Conservation (phyloP, 2,888 invertebrate genomes). For the Heteromyza rotundicornis region DNA sequence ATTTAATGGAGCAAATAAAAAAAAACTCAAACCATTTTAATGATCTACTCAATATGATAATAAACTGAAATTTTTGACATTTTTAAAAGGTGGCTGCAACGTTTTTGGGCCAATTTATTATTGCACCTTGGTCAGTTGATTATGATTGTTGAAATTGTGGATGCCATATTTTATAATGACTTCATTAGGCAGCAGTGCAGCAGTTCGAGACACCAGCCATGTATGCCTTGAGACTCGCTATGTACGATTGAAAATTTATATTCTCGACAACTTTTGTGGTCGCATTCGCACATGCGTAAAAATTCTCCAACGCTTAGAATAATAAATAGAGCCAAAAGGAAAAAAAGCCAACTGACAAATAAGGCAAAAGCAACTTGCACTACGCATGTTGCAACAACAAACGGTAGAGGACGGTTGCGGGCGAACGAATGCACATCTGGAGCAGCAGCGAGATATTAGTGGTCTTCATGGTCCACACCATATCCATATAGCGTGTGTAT, state of each 20-base stretch:
- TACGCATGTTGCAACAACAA: conserved; percentile 13
- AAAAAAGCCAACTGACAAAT: conserved; percentile 18
- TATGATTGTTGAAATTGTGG: conserved; percentile 30
- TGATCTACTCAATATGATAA: not conserved
- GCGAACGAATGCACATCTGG: not conserved
- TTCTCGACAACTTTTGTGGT: not conserved
- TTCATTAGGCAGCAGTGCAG: conserved; percentile 27
- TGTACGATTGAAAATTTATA: not conserved
- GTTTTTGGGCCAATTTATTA: not conserved
- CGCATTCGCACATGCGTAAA: conserved; percentile 17
- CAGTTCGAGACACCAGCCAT: not conserved
- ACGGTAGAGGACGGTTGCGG: conserved; percentile 22
- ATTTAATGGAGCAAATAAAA: not conserved
- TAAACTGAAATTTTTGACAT: conserved; percentile 37
- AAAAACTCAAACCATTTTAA: not conserved
- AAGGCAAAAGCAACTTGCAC: conserved; percentile 18
- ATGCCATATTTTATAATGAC: conserved; percentile 32
- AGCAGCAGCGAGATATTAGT: too few species aligned
- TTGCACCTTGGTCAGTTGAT: conserved; percentile 28
- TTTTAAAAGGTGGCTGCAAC: conserved; percentile 27
- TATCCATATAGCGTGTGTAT: not conserved
- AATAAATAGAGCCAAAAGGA: too few species aligned
- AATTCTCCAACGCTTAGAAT: conserved; percentile 20
- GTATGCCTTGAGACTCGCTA: too few species aligned
- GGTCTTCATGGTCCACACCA: too few species aligned